phyloP scores from a whole-genome alignment of 2,113 vertebrate genomes.

The Enhydra lutris region DNA sequence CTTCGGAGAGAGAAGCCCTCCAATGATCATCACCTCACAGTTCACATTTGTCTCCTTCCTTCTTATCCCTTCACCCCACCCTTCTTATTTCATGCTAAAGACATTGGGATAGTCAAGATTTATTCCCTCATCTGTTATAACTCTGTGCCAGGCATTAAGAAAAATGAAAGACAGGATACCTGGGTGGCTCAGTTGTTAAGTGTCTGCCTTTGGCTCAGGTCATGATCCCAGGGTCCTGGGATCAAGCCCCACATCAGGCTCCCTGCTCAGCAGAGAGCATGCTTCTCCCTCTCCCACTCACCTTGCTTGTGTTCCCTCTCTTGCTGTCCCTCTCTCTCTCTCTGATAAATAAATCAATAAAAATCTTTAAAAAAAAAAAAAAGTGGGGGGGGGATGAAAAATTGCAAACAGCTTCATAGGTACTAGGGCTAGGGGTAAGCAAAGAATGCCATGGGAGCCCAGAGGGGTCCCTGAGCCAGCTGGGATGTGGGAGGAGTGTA shows the following conservation, averaged over 20 bases:
- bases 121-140: neutral
- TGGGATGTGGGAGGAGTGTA: neutral
- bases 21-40: neutral
- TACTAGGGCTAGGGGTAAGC: neutral
- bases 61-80: neutral
- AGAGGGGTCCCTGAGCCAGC: neutral
- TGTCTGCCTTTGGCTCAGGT: no score
- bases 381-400: no score
- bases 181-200: no score
- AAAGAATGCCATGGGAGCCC: neutral
- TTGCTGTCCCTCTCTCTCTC: no score
- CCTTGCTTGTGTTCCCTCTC: no score
- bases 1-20: neutral
- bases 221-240: no score
- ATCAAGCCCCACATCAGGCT: no score
- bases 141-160: neutral
- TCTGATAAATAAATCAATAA: no score
- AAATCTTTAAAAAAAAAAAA: no score
- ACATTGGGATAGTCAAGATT: neutral
- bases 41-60: neutral
- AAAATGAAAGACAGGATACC: neutral
- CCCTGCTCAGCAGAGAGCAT: no score
- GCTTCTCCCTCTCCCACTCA: no score
- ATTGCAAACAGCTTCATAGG: neutral
- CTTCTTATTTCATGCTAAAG: neutral